phyloP scores from a whole-genome alignment of 2,113 vertebrate genomes.

The Albula glossodonta region DNA sequence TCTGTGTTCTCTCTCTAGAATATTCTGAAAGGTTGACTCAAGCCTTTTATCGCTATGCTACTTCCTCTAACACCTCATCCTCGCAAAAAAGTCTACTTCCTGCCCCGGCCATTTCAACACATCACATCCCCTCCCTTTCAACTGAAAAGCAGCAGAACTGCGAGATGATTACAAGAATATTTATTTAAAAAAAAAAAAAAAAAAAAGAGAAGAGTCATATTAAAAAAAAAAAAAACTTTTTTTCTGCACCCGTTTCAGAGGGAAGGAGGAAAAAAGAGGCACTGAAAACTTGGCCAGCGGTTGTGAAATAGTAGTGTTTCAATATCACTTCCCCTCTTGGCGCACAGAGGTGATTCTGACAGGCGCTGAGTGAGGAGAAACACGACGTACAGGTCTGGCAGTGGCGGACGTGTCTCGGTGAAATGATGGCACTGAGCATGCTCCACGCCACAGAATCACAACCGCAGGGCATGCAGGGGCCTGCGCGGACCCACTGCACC shows the following conservation, averaged over 20 bases:
- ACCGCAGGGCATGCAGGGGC: not conserved
- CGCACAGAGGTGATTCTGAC: not conserved
- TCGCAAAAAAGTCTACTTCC: constrained; percentile 11
- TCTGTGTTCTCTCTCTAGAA: not conserved
- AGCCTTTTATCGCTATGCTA: not conserved
- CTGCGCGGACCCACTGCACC: not conserved
- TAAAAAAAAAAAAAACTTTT: not conserved
- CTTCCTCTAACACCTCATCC: not conserved
- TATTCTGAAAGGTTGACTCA: not conserved
- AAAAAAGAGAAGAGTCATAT: not conserved
- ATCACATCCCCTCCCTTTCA: not conserved
- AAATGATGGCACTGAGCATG: not conserved
- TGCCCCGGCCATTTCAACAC: constrained; percentile 7
- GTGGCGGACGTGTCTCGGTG: not conserved
- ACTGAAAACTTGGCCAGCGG: not conserved
- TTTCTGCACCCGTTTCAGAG: not conserved
- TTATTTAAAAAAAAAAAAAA: not conserved
- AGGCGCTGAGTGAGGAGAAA: not conserved
- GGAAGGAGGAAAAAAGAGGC: not conserved
- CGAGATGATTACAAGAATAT: not conserved
- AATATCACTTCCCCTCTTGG: not conserved
- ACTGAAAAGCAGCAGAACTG: not conserved
- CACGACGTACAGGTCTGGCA: not conserved
- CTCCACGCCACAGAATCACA: not conserved
- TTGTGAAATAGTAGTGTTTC: not conserved